A percentile compares a stretch with the other conserved stretches of the same genome.
phyloP scores from a whole-genome alignment of 2,113 vertebrate genomes.

The Hemicordylus capensis region DNA sequence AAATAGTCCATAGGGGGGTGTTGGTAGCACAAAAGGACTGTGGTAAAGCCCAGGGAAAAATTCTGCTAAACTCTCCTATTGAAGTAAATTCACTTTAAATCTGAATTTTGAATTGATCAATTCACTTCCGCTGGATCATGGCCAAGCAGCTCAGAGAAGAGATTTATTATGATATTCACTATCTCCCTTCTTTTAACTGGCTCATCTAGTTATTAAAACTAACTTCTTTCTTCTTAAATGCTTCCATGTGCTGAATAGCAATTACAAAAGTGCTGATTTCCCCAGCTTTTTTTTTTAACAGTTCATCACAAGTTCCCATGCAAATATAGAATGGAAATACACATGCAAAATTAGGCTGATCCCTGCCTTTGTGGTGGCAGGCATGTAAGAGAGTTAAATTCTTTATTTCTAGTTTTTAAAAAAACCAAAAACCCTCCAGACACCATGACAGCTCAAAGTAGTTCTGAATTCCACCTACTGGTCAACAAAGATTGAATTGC shows the following conservation, averaged over 20 bases:
- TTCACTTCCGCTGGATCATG: background rate
- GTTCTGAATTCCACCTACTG: background rate
- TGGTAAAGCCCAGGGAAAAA: too few species aligned
- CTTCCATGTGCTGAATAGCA: background rate
- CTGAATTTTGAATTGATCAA: too few species aligned
- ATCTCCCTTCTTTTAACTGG: slow-evolving; percentile 14
- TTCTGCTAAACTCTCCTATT: background rate
- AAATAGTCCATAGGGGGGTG: too few species aligned
- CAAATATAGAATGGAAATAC: slow-evolving; percentile 36
- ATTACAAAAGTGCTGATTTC: slow-evolving; percentile 34
- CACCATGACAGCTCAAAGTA: background rate
- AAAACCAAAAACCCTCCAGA: background rate
- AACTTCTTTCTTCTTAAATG: too few species aligned
- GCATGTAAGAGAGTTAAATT: background rate
- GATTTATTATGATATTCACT: background rate
- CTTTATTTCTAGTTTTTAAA: background rate
- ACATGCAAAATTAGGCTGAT: slow-evolving; percentile 28
- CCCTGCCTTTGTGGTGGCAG: background rate
- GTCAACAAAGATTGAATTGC: slow-evolving; percentile 28
- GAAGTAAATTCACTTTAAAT: too few species aligned
- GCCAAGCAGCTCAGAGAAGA: background rate
- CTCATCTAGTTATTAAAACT: slow-evolving; percentile 2
- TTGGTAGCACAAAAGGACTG: too few species aligned
- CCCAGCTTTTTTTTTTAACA: slow-evolving; percentile 4
- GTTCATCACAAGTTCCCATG: slow-evolving; percentile 7